Evolutionary conservation across 2,113 vertebrate species (phyloP).

Genomic region (Budorcas taxicolor): DNA sequence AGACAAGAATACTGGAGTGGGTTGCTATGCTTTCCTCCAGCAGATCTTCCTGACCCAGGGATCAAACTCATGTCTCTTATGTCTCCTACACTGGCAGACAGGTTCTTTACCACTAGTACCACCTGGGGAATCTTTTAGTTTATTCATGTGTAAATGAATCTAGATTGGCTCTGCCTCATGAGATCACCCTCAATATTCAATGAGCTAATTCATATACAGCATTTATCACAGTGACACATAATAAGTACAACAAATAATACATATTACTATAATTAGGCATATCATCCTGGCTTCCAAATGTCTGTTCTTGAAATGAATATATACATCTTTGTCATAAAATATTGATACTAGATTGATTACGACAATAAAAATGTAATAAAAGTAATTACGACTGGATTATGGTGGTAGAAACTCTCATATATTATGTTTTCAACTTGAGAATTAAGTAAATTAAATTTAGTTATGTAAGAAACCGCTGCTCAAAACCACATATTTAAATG

Average conservation of each 20-base stretch:
- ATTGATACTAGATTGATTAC: background rate
- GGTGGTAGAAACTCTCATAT: background rate
- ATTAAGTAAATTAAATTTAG: slow-evolving; percentile 10
- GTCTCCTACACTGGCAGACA: background rate
- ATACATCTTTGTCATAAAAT: background rate
- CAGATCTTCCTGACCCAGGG: background rate
- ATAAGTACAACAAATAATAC: background rate
- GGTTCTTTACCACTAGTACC: background rate
- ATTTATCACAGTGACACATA: background rate
- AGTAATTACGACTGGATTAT: background rate
- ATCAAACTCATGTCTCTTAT: background rate
- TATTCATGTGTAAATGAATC: background rate
- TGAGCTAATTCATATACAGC: background rate
- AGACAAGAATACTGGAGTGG: background rate
- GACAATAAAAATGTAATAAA: background rate
- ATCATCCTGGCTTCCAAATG: background rate
- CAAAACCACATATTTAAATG: background rate
- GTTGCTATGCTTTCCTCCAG: background rate
- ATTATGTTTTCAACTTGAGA: background rate
- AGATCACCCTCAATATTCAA: background rate
- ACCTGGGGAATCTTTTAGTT: background rate
- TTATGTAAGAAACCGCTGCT: background rate
- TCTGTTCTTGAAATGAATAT: background rate
- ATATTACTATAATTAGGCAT: background rate
- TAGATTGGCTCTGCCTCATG: background rate